Evolutionary conservation across 1,140 invertebrate species (phyloP).

Genomic region (Copidosoma floridanum): DNA sequence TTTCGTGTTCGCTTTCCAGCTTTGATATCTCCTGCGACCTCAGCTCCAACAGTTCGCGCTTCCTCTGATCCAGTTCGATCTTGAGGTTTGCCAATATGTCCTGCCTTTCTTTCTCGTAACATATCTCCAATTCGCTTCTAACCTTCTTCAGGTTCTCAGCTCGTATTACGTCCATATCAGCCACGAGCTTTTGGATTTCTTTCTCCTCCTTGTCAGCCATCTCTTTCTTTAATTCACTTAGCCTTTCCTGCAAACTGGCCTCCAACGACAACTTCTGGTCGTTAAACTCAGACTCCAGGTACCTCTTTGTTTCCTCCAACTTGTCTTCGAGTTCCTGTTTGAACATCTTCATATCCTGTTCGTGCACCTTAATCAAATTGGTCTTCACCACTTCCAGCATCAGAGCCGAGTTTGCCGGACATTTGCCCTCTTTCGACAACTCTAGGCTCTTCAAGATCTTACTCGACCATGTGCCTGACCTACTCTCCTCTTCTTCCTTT

Average conservation of each 20-base stretch:
- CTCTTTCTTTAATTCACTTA: conserved; percentile 51
- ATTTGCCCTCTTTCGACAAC: conserved; percentile 13
- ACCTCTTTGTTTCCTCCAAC: conserved; percentile 47
- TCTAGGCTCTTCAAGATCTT: conserved; percentile 7
- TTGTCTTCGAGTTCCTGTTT: conserved; percentile 41
- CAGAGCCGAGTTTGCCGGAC: background rate
- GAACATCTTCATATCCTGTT: conserved; percentile 35
- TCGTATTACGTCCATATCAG: conserved; percentile 46
- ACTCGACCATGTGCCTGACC: background rate
- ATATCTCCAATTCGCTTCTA: conserved; percentile 44
- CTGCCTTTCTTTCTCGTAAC: conserved; percentile 52
- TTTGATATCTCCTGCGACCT: conserved; percentile 47
- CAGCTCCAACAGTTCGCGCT: conserved; percentile 45
- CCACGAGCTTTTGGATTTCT: conserved; percentile 50
- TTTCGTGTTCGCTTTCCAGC: conserved; percentile 46
- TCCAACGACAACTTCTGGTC: conserved; percentile 58
- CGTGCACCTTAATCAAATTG: conserved; percentile 31
- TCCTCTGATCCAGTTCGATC: conserved; percentile 45
- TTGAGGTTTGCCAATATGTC: conserved; percentile 50
- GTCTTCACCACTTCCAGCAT: conserved; percentile 31
- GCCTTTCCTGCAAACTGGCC: conserved; percentile 43
- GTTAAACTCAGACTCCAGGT: conserved; percentile 53
- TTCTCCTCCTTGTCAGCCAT: conserved; percentile 46
- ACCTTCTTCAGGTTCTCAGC: conserved; percentile 47
- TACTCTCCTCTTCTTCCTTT: conserved; percentile 29